These are phyloP conservation scores for Drosophila navojoa DNA, from an alignment of 1,140 invertebrate genomes.

Conservation along the genomic window DNA sequence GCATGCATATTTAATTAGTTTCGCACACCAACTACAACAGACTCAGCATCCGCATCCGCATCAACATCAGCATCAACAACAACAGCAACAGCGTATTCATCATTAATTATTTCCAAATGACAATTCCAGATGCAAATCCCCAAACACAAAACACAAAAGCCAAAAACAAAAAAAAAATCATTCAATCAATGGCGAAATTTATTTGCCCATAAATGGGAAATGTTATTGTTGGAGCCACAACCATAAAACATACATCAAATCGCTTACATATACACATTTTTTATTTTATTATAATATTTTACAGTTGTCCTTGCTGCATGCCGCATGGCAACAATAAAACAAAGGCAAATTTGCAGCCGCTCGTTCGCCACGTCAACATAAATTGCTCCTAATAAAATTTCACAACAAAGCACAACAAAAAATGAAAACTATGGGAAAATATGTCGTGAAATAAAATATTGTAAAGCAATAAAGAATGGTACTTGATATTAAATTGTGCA, in stretches of 20 bases:
- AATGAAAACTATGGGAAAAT: neutral
- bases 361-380: constrained; percentile 37
- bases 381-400: constrained; percentile 40
- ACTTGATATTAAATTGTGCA: neutral
- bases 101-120: constrained; percentile 42
- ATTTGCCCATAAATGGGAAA: constrained; percentile 17
- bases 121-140: constrained; percentile 9
- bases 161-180: constrained; percentile 14
- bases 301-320: constrained; percentile 17
- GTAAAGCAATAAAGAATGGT: constrained; percentile 8
- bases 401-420: constrained; percentile 4
- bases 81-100: constrained; percentile 21
- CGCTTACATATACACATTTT: constrained; percentile 11
- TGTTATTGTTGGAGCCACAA: constrained; percentile 13
- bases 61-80: neutral
- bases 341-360: constrained; percentile 31
- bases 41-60: neutral
- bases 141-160: constrained; percentile 29
- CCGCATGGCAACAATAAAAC: constrained; percentile 27
- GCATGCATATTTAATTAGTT: constrained; percentile 44
- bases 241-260: constrained; percentile 34
- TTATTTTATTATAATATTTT: constrained; percentile 9
- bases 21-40: constrained; percentile 4
- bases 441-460: neutral
- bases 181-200: constrained; percentile 44